These are phyloP conservation scores for Pogonomyrmex californicus DNA, from an alignment of 1,140 invertebrate species.

Conservation along the genomic window DNA sequence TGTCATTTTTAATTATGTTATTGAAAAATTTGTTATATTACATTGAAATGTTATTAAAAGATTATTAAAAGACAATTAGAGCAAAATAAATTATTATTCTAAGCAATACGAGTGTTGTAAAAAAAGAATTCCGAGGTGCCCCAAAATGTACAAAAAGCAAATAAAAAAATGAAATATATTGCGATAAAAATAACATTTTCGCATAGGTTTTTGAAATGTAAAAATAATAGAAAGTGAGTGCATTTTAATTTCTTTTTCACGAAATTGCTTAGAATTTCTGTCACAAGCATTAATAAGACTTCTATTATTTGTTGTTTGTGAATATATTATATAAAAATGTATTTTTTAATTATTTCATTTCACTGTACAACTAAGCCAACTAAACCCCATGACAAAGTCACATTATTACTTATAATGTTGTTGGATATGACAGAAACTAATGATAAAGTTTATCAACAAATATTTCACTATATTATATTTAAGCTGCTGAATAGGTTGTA, in stretches of 20 bases:
- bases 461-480: slow-evolving; percentile 56
- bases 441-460: slow-evolving; percentile 56
- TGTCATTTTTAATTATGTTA: not conserved
- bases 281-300: not conserved
- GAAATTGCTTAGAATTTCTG: not conserved
- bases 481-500: slow-evolving; percentile 45
- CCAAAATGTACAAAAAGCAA: slow-evolving; percentile 25
- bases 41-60: not conserved
- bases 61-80: not conserved
- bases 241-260: not conserved
- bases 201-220: not conserved
- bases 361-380: slow-evolving; percentile 51
- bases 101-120: slow-evolving; percentile 9
- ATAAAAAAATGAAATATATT: slow-evolving; percentile 5
- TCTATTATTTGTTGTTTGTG: slow-evolving; percentile 10
- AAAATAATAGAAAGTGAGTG: not conserved
- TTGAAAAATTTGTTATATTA: slow-evolving; percentile 16
- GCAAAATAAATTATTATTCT: slow-evolving; percentile 6
- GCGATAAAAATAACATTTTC: not conserved
- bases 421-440: slow-evolving; percentile 48
- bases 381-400: slow-evolving; percentile 69
- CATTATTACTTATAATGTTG: slow-evolving; percentile 45
- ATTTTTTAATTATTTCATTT: slow-evolving; percentile 13
- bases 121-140: not conserved
- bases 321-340: not conserved